These are phyloP conservation scores for Bursaphelenchus okinawaensis DNA, from an alignment of 2,888 invertebrate genomes.

Conservation along the genomic window DNA sequence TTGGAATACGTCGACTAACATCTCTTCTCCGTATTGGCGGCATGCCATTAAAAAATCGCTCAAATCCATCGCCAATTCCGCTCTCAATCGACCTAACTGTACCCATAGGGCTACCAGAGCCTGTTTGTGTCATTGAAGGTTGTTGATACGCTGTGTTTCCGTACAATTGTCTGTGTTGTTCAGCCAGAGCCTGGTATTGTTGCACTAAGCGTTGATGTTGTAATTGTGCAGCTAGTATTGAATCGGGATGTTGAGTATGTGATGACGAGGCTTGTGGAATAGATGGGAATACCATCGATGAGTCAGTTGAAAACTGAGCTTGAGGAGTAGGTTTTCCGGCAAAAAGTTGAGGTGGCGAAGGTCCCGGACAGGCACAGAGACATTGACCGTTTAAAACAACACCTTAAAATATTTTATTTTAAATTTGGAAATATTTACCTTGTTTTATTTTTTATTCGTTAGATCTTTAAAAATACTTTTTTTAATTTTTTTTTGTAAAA, in stretches of 20 bases:
- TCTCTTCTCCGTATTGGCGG: slow-evolving; percentile 23
- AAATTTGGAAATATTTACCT: not conserved
- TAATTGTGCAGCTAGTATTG: not conserved
- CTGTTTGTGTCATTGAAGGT: not conserved
- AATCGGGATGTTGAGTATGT: not conserved
- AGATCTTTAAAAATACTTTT: not conserved
- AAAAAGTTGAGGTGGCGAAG: slow-evolving; percentile 12
- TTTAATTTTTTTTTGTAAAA: not conserved
- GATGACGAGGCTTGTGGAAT: not conserved
- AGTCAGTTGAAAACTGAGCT: slow-evolving; percentile 12
- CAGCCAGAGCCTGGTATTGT: slow-evolving; percentile 4
- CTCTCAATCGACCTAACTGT: slow-evolving; percentile 23
- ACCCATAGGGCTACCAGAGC: not conserved
- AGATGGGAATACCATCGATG: not conserved
- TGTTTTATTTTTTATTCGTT: not conserved
- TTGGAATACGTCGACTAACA: slow-evolving; percentile 2
- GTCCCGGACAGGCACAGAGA: slow-evolving; percentile 42
- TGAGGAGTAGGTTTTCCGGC: not conserved
- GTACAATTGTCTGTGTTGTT: slow-evolving; percentile 12
- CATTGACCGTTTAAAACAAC: slow-evolving; percentile 50
- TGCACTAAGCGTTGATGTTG: slow-evolving; percentile 14
- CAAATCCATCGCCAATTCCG: slow-evolving; percentile 35
- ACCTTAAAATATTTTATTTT: slow-evolving; percentile 22
- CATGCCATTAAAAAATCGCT: slow-evolving; percentile 32
- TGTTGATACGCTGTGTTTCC: slow-evolving; percentile 5